Conservation (phyloP, 2,113 vertebrate species). For the Burhinus oedicnemus region DNA sequence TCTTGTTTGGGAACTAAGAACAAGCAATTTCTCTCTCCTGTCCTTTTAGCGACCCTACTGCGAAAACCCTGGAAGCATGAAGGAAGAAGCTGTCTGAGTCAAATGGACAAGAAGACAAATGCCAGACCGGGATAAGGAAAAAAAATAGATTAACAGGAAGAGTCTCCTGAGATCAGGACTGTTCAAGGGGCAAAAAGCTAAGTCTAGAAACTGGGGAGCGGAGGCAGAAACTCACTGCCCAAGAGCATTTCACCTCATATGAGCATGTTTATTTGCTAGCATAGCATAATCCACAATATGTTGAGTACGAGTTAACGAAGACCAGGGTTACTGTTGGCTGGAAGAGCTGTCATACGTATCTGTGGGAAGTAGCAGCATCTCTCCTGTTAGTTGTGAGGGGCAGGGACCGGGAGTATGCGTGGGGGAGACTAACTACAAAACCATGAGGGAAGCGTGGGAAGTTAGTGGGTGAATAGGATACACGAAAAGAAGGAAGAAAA, state of each 20-base stretch:
- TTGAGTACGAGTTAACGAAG: neutral
- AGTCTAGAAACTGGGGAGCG: neutral
- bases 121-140: neutral
- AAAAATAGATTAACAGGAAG: neutral
- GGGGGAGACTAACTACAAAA: neutral
- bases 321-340: neutral
- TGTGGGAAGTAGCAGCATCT: neutral
- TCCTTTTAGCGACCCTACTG: neutral
- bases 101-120: neutral
- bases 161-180: neutral
- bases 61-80: neutral
- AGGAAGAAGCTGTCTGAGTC: neutral
- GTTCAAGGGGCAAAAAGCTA: neutral
- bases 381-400: neutral
- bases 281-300: neutral
- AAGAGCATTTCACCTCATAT: neutral
- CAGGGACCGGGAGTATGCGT: rapidly evolving
- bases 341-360: neutral
- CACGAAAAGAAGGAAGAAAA: neutral
- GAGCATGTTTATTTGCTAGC: neutral
- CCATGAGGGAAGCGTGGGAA: neutral
- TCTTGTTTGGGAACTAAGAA: neutral
- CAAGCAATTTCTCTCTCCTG: neutral
- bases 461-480: neutral
- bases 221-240: neutral